A percentile compares a stretch with the other conserved stretches of the same genome.
Evolutionary conservation across 2,797 vertebrate species (phyloP).

Genomic region (Trichosurus vulpecula): DNA sequence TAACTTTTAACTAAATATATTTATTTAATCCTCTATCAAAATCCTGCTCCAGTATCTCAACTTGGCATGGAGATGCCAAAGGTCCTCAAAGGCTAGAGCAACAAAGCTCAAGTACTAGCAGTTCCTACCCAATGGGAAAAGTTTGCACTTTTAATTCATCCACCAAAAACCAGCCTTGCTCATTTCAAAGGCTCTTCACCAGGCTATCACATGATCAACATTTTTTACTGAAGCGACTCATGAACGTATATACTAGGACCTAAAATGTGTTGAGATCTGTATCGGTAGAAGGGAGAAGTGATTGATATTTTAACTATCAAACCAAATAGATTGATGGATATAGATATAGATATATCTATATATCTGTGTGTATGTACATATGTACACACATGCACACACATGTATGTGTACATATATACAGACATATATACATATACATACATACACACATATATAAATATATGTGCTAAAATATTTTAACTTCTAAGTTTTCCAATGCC

Average conservation of each 20-base stretch:
- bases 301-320: background rate
- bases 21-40: background rate
- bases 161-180: background rate
- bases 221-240: background rate
- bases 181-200: background rate
- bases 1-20: background rate
- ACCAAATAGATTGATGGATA: background rate
- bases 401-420: too few species aligned
- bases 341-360: too few species aligned
- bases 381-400: too few species aligned
- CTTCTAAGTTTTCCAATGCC: background rate
- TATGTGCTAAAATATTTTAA: background rate
- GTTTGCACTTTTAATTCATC: background rate
- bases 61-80: background rate
- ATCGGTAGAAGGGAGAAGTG: background rate
- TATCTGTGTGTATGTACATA: background rate
- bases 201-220: background rate
- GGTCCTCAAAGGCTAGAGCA: background rate
- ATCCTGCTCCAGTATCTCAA: background rate
- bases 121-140: background rate
- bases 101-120: background rate
- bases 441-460: background rate
- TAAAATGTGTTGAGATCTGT: background rate
- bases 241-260: background rate
- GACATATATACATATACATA: background rate